Evolutionary conservation across 2,888 invertebrate species (phyloP).

Genomic region (Apotomis capreana): DNA sequence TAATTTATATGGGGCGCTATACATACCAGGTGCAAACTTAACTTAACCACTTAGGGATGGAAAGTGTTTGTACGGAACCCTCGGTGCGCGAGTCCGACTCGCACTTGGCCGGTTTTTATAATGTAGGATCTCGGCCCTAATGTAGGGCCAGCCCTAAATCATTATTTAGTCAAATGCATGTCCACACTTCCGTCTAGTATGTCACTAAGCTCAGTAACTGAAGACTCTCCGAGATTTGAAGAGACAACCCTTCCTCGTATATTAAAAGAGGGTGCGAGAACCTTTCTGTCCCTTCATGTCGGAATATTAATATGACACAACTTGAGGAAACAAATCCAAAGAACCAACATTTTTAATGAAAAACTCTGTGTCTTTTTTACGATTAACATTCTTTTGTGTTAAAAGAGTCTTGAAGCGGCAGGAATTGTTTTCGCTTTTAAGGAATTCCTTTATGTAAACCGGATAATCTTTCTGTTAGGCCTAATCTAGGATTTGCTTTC

Average conservation of each 20-base stretch:
- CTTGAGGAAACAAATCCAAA: constrained; percentile 25
- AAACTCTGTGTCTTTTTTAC: constrained; percentile 35
- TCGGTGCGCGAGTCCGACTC: too few relatives aligned
- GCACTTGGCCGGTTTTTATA: not conserved
- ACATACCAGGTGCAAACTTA: too few relatives aligned
- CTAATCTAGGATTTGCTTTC: constrained; percentile 13
- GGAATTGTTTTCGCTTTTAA: constrained; percentile 34
- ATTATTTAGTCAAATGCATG: constrained; percentile 33
- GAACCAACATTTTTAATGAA: constrained; percentile 31
- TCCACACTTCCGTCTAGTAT: constrained; percentile 27
- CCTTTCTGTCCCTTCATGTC: constrained; percentile 32
- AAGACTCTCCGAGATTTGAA: constrained; percentile 37
- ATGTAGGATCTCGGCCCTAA: too few relatives aligned
- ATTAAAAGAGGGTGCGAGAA: constrained; percentile 34
- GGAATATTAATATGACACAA: constrained; percentile 41
- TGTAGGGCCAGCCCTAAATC: constrained; percentile 2
- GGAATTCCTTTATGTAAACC: constrained; percentile 15
- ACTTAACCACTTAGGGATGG: too few relatives aligned
- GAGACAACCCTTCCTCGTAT: constrained; percentile 39
- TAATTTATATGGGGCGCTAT: too few relatives aligned
- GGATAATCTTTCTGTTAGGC: constrained; percentile 16
- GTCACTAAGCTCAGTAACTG: constrained; percentile 33
- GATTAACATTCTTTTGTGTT: constrained; percentile 35
- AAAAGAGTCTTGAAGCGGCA: constrained; percentile 8
- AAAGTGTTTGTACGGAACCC: too few relatives aligned